A percentile compares a stretch with the other conserved stretches of the same genome.
Evolutionary conservation across 2,888 invertebrate species (phyloP).

Genomic region (Drosophila tanythrix): DNA sequence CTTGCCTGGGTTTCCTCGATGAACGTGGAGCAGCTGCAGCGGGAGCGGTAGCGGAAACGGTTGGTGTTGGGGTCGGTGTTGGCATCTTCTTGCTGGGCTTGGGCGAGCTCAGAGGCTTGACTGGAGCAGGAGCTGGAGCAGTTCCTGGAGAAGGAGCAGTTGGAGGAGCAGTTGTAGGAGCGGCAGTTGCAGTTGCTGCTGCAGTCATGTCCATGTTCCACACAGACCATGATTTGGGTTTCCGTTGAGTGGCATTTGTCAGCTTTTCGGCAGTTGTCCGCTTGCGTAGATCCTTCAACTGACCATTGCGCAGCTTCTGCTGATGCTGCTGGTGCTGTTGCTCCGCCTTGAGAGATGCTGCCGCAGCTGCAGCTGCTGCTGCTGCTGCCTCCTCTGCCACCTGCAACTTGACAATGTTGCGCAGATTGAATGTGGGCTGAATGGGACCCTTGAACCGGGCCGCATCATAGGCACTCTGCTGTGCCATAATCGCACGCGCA

Average conservation of each 20-base stretch:
- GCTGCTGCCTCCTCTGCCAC: constrained; percentile 54
- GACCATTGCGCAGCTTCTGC: constrained; percentile 46
- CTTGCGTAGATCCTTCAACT: constrained; percentile 61
- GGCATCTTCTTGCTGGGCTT: constrained; percentile 41
- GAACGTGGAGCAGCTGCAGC: constrained; percentile 19
- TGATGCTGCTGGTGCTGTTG: constrained; percentile 32
- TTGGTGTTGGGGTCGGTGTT: background rate
- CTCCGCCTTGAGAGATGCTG: constrained; percentile 30
- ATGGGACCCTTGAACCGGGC: constrained; percentile 86
- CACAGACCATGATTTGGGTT: constrained; percentile 61
- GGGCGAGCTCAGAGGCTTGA: constrained; percentile 33
- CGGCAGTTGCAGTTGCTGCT: constrained; percentile 1
- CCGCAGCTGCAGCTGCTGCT: constrained; percentile 33
- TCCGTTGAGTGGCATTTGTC: constrained; percentile 26
- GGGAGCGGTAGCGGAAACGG: background rate
- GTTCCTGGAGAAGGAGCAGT: background rate
- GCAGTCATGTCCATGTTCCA: constrained; percentile 67
- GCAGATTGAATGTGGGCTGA: constrained; percentile 88
- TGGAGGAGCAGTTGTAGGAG: background rate
- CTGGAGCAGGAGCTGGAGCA: background rate
- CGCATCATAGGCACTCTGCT: constrained; percentile 83
- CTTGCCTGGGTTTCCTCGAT: constrained; percentile 42
- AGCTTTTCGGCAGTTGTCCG: constrained; percentile 37
- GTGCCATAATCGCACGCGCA: constrained; percentile 88
- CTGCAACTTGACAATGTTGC: constrained; percentile 83